These are phyloP conservation scores for Craniophora ligustri DNA, from an alignment of 2,888 invertebrate genomes.

Conservation along the genomic window DNA sequence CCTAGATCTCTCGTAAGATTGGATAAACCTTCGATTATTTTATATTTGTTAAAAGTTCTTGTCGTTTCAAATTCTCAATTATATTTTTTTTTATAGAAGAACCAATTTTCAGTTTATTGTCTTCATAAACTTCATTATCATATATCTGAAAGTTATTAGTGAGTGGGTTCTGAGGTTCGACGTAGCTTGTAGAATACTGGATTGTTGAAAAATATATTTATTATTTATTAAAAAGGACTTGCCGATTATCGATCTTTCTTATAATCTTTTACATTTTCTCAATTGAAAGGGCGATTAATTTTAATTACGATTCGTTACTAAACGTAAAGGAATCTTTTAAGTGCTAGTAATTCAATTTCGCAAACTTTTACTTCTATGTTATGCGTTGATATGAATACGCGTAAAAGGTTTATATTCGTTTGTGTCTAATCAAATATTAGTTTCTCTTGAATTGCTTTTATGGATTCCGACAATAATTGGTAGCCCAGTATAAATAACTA, in stretches of 20 bases:
- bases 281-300: slow-evolving; percentile 17
- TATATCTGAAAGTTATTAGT: too few relatives aligned
- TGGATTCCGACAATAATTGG: neutral
- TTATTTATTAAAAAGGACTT: too few relatives aligned
- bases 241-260: too few relatives aligned
- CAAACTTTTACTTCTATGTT: slow-evolving; percentile 39
- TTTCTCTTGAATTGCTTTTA: slow-evolving; percentile 9
- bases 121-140: neutral
- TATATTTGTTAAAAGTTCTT: neutral
- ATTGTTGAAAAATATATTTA: too few relatives aligned
- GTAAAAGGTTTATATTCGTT: slow-evolving; percentile 26
- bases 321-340: slow-evolving; percentile 30
- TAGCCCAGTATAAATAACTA: neutral
- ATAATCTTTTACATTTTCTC: neutral
- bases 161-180: too few relatives aligned
- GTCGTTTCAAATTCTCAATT: neutral
- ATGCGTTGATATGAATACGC: slow-evolving; percentile 5
- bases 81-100: neutral
- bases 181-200: too few relatives aligned
- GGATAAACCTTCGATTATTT: neutral
- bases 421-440: slow-evolving; percentile 14
- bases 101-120: neutral
- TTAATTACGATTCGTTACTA: slow-evolving; percentile 19
- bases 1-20: slow-evolving; percentile 27
- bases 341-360: slow-evolving; percentile 22